These are phyloP conservation scores for Rhincodon typus DNA, from an alignment of 2,797 vertebrate genomes.

Conservation along the genomic window DNA sequence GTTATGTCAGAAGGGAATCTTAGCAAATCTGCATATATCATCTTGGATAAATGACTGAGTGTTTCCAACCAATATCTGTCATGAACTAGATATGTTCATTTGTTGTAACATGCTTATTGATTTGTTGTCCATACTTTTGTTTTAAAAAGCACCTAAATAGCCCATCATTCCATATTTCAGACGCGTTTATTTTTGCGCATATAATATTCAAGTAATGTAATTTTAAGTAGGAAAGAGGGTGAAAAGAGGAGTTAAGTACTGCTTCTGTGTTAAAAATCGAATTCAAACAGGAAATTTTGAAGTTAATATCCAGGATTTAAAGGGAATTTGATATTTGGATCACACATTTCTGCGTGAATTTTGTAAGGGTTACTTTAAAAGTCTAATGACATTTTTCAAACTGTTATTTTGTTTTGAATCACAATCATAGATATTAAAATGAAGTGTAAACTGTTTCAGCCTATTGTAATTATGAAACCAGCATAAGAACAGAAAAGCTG, in stretches of 20 bases:
- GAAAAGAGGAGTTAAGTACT: too few relatives aligned
- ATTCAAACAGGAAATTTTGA: background rate
- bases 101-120: background rate
- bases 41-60: background rate
- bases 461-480: background rate
- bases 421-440: background rate
- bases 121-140: too few relatives aligned
- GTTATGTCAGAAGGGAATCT: background rate
- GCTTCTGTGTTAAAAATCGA: background rate
- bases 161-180: background rate
- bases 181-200: background rate
- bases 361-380: too few relatives aligned
- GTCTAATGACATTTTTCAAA: too few relatives aligned
- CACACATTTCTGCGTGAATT: background rate
- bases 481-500: too few relatives aligned
- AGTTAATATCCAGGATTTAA: background rate
- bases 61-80: background rate
- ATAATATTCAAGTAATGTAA: too few relatives aligned
- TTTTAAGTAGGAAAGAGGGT: too few relatives aligned
- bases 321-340: too few relatives aligned
- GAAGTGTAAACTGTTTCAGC: background rate
- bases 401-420: background rate
- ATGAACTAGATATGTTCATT: background rate
- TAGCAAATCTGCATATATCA: background rate
- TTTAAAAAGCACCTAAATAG: background rate